A percentile compares a stretch with the other conserved stretches of the same genome.
phyloP scores from a whole-genome alignment of 1,140 invertebrate species.

The Paraescarpia echinospica region DNA sequence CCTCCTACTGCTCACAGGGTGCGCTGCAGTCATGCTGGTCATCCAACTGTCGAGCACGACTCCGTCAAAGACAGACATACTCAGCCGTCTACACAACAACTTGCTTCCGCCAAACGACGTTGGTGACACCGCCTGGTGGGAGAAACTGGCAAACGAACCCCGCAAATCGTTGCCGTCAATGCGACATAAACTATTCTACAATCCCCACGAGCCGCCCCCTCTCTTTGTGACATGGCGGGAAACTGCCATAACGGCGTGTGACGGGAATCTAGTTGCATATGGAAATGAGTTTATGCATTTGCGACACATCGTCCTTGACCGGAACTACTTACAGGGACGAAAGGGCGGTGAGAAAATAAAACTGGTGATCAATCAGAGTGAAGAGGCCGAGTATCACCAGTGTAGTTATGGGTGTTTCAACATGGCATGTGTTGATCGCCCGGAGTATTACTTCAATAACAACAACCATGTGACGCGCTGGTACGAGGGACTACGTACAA shows the following conservation, averaged over 20 bases:
- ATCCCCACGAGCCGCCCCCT: constrained; percentile 11
- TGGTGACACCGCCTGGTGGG: background rate
- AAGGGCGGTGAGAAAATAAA: constrained; percentile 44
- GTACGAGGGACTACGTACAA: constrained; percentile 26
- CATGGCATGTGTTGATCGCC: constrained; percentile 30
- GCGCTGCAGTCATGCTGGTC: background rate
- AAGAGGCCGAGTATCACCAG: constrained; percentile 39
- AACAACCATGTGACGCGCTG: constrained; percentile 38
- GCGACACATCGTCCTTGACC: constrained; percentile 27
- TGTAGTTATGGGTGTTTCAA: constrained; percentile 40
- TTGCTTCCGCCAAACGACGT: background rate
- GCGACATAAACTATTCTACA: constrained; percentile 22
- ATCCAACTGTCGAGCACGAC: background rate
- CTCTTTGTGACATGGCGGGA: constrained; percentile 15
- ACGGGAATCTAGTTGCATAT: constrained; percentile 23
- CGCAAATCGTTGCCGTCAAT: background rate
- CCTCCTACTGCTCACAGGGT: background rate
- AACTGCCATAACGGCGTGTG: background rate
- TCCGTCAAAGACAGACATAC: background rate
- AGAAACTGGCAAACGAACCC: background rate
- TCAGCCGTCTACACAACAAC: background rate
- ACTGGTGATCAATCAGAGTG: constrained; percentile 43
- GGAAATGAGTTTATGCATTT: constrained; percentile 24
- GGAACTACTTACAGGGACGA: background rate
- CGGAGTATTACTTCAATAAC: constrained; percentile 28